Conservation (phyloP, 2,113 vertebrate genomes). For the Pionites leucogaster region DNA sequence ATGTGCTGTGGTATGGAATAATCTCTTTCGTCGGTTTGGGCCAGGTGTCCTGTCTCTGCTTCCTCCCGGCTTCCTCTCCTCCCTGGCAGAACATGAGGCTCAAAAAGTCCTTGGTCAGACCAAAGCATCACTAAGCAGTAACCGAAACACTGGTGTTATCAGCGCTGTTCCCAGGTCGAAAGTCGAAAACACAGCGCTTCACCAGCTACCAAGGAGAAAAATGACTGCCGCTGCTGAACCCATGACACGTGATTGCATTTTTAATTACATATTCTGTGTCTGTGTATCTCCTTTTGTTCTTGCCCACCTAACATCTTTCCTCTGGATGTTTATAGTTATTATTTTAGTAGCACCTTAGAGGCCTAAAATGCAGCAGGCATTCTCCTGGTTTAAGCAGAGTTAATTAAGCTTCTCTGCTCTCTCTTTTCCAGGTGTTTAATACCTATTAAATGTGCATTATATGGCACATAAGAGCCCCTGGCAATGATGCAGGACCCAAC, state of each 20-base stretch:
- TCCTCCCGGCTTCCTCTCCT: too few species aligned
- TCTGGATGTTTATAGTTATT: background rate
- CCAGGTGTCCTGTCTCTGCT: too few species aligned
- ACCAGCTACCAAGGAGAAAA: too few species aligned
- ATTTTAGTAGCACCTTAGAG: background rate
- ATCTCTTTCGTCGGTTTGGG: too few species aligned
- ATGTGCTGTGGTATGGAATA: too few species aligned
- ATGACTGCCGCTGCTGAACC: too few species aligned
- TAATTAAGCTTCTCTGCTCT: slow-evolving; percentile 18
- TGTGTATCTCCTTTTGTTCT: background rate
- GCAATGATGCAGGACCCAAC: background rate
- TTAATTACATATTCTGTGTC: background rate
- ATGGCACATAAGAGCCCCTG: background rate
- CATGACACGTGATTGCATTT: background rate
- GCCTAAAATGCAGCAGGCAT: background rate
- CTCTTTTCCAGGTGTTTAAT: slow-evolving; percentile 4
- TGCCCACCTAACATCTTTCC: background rate
- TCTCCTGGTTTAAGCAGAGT: background rate
- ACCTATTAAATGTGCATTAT: background rate
- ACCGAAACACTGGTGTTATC: too few species aligned
- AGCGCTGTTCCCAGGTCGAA: too few species aligned
- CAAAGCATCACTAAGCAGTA: too few species aligned
- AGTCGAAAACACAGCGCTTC: too few species aligned
- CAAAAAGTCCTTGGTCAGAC: too few species aligned
- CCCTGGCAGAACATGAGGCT: too few species aligned